A percentile compares a stretch with the other conserved stretches of the same genome.
Evolutionary conservation across 2,113 vertebrate genomes (phyloP).

Genomic region (Danio rerio): GRCz12tu NC_133187.1:40380501-40381000

Average conservation of each 20-base stretch:
- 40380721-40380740: slow-evolving; percentile 44
- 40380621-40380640: slow-evolving; percentile 39
- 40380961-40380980: neutral
- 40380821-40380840: slow-evolving; percentile 33
- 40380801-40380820: slow-evolving; percentile 20
- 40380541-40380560: slow-evolving; percentile 68
- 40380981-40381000: too few relatives aligned
- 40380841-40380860: slow-evolving; percentile 26
- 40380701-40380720: slow-evolving; percentile 43
- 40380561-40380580: slow-evolving; percentile 67
- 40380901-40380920: slow-evolving; percentile 10
- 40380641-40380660: neutral
- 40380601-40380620: slow-evolving; percentile 27
- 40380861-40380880: slow-evolving; percentile 4
- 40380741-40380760: slow-evolving; percentile 27
- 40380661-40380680: slow-evolving; percentile 39
- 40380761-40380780: slow-evolving; percentile 14
- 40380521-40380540: slow-evolving; percentile 70
- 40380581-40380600: slow-evolving; percentile 42
- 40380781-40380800: slow-evolving; percentile 12
- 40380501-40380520: slow-evolving; percentile 68
- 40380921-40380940: slow-evolving; percentile 4
- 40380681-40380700: slow-evolving; percentile 24
- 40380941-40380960: neutral
- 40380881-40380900: neutral